These are phyloP conservation scores for Rhinopomastus cyanomelas DNA, from an alignment of 2,113 vertebrate genomes.

Conservation along the genomic window DNA sequence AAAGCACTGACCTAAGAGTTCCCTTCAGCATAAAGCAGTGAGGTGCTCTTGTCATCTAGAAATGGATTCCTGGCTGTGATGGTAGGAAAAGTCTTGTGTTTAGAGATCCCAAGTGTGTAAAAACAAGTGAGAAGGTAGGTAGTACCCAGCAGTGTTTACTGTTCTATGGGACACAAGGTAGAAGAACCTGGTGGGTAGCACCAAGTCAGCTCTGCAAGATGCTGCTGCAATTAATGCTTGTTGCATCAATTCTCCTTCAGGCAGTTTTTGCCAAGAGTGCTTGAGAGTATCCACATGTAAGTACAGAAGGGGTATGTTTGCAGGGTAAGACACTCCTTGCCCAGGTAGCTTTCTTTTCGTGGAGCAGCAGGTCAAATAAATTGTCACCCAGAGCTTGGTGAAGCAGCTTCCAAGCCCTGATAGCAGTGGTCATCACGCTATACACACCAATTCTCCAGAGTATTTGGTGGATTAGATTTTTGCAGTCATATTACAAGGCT, in stretches of 20 bases:
- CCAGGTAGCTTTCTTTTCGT: background rate
- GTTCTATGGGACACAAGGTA: background rate
- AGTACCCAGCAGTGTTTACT: background rate
- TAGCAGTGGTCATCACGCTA: accelerated
- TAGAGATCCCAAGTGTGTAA: background rate
- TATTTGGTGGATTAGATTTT: background rate
- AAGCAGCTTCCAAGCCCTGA: background rate
- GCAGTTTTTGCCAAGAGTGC: background rate
- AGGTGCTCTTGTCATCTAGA: background rate
- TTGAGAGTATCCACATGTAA: background rate
- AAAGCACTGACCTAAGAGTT: background rate
- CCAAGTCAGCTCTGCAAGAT: background rate
- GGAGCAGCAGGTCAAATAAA: background rate
- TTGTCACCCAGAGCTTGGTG: background rate
- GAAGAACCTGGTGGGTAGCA: background rate
- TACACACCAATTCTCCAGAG: too few species aligned
- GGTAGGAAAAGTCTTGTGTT: background rate
- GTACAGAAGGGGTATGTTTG: too few species aligned
- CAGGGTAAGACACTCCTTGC: background rate
- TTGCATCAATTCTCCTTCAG: background rate
- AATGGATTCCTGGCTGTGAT: background rate
- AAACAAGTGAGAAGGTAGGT: background rate
- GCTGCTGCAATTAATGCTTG: too few species aligned
- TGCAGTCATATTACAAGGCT: background rate
- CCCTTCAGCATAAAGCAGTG: background rate